A percentile compares a stretch with the other conserved stretches of the same genome.
These are phyloP conservation scores for Brevimyrus niger DNA, from an alignment of 2,113 vertebrate genomes.

Conservation along the genomic window DNA sequence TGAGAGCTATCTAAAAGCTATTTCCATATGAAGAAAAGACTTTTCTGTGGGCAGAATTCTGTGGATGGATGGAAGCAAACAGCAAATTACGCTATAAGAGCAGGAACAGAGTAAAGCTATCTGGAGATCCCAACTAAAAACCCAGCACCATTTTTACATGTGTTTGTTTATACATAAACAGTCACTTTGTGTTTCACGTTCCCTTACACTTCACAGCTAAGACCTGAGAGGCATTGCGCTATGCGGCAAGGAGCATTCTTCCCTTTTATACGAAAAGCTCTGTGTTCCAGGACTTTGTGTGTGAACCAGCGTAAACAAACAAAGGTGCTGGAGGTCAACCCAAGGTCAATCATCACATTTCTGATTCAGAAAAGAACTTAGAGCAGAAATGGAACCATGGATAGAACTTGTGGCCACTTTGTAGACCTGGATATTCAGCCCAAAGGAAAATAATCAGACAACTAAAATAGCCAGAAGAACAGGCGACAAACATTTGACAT, in stretches of 20 bases:
- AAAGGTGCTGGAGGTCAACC: background rate
- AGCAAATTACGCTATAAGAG: background rate
- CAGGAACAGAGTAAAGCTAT: background rate
- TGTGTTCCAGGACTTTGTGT: background rate
- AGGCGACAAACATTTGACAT: background rate
- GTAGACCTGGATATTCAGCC: no score
- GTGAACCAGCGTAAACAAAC: background rate
- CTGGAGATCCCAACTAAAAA: background rate
- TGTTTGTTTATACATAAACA: background rate
- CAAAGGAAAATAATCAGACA: background rate
- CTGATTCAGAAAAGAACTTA: conserved; percentile 10
- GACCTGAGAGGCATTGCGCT: background rate
- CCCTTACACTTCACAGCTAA: background rate
- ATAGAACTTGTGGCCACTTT: background rate
- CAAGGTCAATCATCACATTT: conserved; percentile 4
- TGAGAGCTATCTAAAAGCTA: background rate
- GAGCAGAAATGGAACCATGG: background rate
- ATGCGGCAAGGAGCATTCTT: background rate
- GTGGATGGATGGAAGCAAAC: background rate
- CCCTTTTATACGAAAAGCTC: background rate
- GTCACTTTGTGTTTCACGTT: background rate
- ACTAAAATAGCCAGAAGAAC: background rate
- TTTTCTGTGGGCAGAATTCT: background rate
- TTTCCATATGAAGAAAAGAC: background rate
- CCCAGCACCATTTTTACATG: background rate